Percentiles rank a stretch among this genome's conserved stretches.
phyloP scores from a whole-genome alignment of 2,797 vertebrate genomes.

The Parauchenoglanis punctatus region DNA sequence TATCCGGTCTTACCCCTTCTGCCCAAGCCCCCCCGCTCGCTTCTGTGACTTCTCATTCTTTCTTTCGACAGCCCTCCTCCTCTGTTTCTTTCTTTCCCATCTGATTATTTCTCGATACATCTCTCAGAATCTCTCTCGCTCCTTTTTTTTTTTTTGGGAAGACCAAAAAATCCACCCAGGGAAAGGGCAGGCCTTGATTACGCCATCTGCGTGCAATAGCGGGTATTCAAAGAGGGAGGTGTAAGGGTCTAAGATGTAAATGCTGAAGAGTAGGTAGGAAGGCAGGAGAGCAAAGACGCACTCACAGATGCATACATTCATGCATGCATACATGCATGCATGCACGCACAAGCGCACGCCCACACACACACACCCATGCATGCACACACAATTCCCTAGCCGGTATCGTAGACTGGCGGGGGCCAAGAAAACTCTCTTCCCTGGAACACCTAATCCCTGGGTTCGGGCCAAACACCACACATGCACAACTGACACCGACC shows the following conservation, averaged over 20 bases:
- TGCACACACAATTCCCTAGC: conserved; percentile 76
- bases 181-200: conserved; percentile 55
- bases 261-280: conserved; percentile 67
- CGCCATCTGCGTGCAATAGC: conserved; percentile 50
- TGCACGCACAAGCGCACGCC: conserved; percentile 34
- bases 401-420: conserved; percentile 70
- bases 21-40: conserved; percentile 49
- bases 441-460: conserved; percentile 94
- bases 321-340: background rate
- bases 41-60: conserved; percentile 52
- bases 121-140: conserved; percentile 21
- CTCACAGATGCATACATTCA: conserved; percentile 19
- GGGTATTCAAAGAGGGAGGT: conserved; percentile 42
- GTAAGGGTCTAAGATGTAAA: conserved; percentile 47
- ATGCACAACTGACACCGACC: conserved; percentile 81
- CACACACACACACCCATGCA: conserved; percentile 34
- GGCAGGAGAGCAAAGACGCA: conserved; percentile 62
- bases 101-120: conserved; percentile 31
- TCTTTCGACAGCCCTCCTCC: conserved; percentile 30
- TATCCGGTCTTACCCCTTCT: conserved; percentile 61
- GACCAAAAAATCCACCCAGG: conserved; percentile 31
- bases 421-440: conserved; percentile 82
- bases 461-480: conserved; percentile 82
- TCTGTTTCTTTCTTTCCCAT: conserved; percentile 32
- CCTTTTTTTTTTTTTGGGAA: background rate